Evolutionary conservation across 2,113 vertebrate species (phyloP).

Genomic region (Rhodinocichla rosea): DNA sequence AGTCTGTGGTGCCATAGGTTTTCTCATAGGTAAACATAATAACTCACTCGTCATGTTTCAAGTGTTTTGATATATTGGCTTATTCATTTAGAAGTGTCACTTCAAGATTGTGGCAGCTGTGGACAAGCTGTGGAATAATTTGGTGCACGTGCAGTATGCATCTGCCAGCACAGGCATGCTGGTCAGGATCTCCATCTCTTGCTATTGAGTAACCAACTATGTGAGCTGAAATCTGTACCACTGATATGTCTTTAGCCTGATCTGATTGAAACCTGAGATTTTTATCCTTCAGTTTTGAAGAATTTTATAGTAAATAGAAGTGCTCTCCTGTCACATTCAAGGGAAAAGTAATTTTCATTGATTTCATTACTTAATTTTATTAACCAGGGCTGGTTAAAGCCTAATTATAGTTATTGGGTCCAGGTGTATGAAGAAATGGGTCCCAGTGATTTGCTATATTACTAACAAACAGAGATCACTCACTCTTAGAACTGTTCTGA

Average conservation of each 20-base stretch:
- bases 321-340: neutral
- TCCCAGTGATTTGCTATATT: neutral
- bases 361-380: neutral
- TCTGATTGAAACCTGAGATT: neutral
- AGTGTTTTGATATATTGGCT: neutral
- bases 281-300: neutral
- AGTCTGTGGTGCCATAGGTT: neutral
- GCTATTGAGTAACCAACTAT: neutral
- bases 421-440: neutral
- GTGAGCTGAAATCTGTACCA: neutral
- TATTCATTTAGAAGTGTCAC: neutral
- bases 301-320: neutral
- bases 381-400: neutral
- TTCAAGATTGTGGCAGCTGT: neutral
- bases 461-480: neutral
- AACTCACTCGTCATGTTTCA: neutral
- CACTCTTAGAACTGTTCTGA: neutral
- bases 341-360: neutral
- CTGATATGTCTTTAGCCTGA: neutral
- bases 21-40: neutral
- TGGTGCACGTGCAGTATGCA: rapidly evolving
- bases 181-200: neutral
- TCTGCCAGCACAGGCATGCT: neutral
- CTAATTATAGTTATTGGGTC: neutral
- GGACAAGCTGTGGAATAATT: neutral